phyloP scores from a whole-genome alignment of 2,888 invertebrate species.

The Agonopterix subpropinquella region DNA sequence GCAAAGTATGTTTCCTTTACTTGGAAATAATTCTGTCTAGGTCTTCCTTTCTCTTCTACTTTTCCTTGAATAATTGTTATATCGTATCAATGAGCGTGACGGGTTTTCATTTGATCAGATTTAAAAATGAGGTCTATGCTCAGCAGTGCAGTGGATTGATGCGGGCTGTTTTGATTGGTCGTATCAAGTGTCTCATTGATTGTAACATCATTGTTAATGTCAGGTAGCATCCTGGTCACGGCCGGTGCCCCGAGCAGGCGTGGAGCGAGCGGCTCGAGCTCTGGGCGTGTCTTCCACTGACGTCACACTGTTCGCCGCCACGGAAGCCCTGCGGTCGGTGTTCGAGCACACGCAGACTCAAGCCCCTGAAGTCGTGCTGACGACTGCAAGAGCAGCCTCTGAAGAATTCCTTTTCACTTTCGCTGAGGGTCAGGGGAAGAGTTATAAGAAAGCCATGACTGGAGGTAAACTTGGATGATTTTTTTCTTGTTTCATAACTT shows the following conservation, averaged over 20 bases:
- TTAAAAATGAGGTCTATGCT: too few relatives aligned
- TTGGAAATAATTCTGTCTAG: not conserved
- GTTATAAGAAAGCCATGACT: conserved; percentile 71
- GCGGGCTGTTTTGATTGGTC: not conserved
- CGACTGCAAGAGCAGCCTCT: conserved; percentile 78
- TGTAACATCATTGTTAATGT: not conserved
- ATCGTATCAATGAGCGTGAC: too few relatives aligned
- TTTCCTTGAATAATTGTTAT: not conserved
- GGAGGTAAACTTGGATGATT: conserved; percentile 43
- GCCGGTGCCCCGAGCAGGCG: conserved; percentile 72
- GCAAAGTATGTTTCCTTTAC: not conserved
- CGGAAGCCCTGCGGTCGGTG: conserved; percentile 79
- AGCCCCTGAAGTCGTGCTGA: conserved; percentile 74
- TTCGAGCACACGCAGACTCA: conserved; percentile 69
- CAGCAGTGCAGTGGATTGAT: too few relatives aligned
- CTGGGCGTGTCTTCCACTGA: conserved; percentile 79
- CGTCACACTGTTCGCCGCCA: conserved; percentile 77
- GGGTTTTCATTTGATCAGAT: too few relatives aligned
- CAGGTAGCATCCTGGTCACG: conserved; percentile 82
- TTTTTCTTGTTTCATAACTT: too few relatives aligned
- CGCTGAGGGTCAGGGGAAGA: conserved; percentile 59
- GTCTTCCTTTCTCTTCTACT: not conserved
- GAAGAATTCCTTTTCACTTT: conserved; percentile 73
- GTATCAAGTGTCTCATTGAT: not conserved
- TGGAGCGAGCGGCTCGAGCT: conserved; percentile 75